Conservation (phyloP, 2,797 vertebrate species). For the Sorex maritimensis region DNA sequence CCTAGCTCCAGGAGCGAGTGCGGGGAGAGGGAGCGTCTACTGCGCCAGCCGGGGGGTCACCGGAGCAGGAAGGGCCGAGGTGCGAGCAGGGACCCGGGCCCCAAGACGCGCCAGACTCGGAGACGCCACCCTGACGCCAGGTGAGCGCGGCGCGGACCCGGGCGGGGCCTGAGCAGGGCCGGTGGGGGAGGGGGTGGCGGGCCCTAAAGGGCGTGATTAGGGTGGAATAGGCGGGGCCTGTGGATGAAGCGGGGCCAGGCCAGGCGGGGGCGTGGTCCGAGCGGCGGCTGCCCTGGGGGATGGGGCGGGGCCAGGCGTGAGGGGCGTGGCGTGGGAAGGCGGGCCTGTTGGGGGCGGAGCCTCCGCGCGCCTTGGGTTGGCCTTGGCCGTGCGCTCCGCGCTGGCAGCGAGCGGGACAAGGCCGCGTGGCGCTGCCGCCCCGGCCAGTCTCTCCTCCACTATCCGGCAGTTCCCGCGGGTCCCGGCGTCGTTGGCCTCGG, state of each 20-base stretch:
- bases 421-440: background rate
- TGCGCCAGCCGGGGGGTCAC: fast-evolving
- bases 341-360: background rate
- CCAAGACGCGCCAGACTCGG: background rate
- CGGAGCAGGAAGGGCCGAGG: conserved; percentile 44
- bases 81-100: background rate
- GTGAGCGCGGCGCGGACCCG: conserved; percentile 54
- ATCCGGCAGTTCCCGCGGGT: background rate
- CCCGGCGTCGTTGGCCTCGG: too few relatives aligned
- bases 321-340: too few relatives aligned
- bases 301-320: background rate
- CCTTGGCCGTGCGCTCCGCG: too few relatives aligned
- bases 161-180: background rate
- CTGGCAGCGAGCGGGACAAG: too few relatives aligned
- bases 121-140: conserved; percentile 69
- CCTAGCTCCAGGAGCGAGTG: fast-evolving
- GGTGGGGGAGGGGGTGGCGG: background rate
- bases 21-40: fast-evolving
- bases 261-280: background rate
- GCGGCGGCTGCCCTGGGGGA: conserved; percentile 18
- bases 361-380: background rate
- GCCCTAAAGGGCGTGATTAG: background rate
- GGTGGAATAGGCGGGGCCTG: too few relatives aligned
- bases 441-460: background rate
- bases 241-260: background rate